Evolutionary conservation across 2,888 invertebrate species (phyloP), one percentile per base, ranked within the genome.

Genomic region (Volucella inanis): DNA sequence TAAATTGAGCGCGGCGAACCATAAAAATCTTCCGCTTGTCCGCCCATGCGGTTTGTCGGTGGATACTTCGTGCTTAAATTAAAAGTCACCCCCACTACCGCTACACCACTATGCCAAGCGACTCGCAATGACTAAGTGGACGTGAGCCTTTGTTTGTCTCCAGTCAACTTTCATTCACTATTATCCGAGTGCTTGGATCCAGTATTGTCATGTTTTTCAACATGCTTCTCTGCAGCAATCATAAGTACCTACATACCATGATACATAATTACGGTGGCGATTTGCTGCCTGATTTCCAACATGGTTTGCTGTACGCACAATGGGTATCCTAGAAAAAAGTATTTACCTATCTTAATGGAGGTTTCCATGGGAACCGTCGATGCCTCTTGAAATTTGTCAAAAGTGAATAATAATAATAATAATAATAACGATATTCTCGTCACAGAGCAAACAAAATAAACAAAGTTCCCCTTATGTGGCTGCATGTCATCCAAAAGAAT

Each of bases 1-100:
- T 85, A 85, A 85, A 85, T 85, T 81, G 81, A 85, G 81, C 81
- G 80, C 85, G 81, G 55, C 85, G 85, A 85, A 81, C 85, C 85
- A 81, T 85, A 85, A 81, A 85, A 85, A 81, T 77, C 81, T 49
- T 68, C 61, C 57, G 71, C 67, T 67, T 81, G 76, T 81, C 84
- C 85, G 72, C 81, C 76, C 72, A 77, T 85, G 80, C 52, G 76
- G 81, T 76, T 76, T 75, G 80, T 43, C 57, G 62, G 57, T 52
- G 68, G 79, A 65, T 70, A 61, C 79, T 57, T 75, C 79, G 79
- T 84, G 71, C 80, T 80, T 85, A 80, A 80, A 85, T 85, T 80
- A 80, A 85, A 85, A 71, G n/a, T 54, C 59, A 15, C 49, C 70
- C 65, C 64, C 31, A 31, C 39, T 18, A 12, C 14, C 62, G 18